Base-by-base conservation (phyloP, 2,113 vertebrate species). In the Camelus dromedarius region DNA sequence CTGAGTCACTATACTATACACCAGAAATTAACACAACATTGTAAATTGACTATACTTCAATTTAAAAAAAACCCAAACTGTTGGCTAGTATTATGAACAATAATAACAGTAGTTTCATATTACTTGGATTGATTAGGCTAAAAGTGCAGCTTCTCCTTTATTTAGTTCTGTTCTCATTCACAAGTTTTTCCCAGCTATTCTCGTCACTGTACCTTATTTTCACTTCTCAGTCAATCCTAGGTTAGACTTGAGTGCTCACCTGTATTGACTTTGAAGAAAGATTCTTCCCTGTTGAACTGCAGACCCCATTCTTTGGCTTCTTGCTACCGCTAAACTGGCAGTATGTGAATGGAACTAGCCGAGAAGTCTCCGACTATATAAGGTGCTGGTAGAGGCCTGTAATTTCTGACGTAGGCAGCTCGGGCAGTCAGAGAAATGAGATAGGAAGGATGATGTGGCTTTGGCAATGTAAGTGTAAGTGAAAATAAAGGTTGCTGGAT, bases 331-430 rank as follows among this genome's bases (percentile, higher is more conserved):
- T 52, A 30, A 46, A 46, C 38, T 8, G 16, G 24, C 50, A 35
- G 30, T 64, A 2, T 77, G 18, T 0, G 8, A 48, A 82, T 12
- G 2, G 70, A 62, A 89, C 81, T 81, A 62, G 56, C 42, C 22
- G 38, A 77, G 35, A 70, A 67, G 12, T n/a, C n/a, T 95, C 82
- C 67, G 38, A 22, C 42, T 80, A 38, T 64, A 15, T 16, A 62
- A 89, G 9, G 35, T 70, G 32, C 58, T 46, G 30, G 12, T 38
- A 91, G 54, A 67, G 38, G 73, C 67, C 72, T 50, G 26, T 8
- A 24, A 38, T 75, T 84, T 76, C 77, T 87, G 64, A 72, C 87
- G 72, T 95, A 91, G 83, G 48, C 19, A 83, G 76, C 32, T 46
- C 15, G 56, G n/a, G n/a, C 13, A 87, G 69, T 52, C 69, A 75